Conservation (phyloP, 2,888 invertebrate genomes). For the Onthophagus sagittarius region DNA sequence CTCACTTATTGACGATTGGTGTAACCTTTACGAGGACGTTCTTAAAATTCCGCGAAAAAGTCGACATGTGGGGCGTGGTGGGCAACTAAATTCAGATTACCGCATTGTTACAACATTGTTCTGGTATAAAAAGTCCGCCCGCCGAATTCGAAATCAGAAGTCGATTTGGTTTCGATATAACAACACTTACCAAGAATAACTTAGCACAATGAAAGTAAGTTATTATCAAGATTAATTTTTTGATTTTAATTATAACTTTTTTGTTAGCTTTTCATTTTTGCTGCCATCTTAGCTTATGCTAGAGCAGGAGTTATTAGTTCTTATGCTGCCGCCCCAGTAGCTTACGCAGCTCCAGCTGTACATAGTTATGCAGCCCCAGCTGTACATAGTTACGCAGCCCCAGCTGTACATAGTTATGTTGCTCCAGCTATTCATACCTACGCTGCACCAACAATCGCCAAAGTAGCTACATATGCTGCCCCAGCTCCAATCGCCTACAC, state of each 20-base stretch:
- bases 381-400: slow-evolving; percentile 29
- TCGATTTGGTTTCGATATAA: not conserved
- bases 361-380: not conserved
- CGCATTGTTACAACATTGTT: not conserved
- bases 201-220: slow-evolving; percentile 6
- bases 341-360: not conserved
- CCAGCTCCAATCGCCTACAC: slow-evolving; percentile 25
- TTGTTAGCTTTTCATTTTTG: slow-evolving; percentile 34
- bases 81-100: not conserved
- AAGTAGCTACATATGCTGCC: slow-evolving; percentile 26
- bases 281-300: slow-evolving; percentile 35
- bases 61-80: not conserved
- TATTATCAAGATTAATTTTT: not conserved
- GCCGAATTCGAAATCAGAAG: not conserved
- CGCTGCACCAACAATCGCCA: slow-evolving; percentile 29
- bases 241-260: not conserved
- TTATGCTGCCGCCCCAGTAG: slow-evolving; percentile 18
- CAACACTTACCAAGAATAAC: not conserved
- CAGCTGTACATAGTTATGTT: slow-evolving; percentile 17
- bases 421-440: slow-evolving; percentile 6
- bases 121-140: slow-evolving; percentile 1
- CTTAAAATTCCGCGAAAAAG: not conserved
- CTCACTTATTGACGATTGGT: not conserved
- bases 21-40: not conserved
- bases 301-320: slow-evolving; percentile 29